Conservation (phyloP, 1,140 invertebrate species). For the Glossosoma conforme region DNA sequence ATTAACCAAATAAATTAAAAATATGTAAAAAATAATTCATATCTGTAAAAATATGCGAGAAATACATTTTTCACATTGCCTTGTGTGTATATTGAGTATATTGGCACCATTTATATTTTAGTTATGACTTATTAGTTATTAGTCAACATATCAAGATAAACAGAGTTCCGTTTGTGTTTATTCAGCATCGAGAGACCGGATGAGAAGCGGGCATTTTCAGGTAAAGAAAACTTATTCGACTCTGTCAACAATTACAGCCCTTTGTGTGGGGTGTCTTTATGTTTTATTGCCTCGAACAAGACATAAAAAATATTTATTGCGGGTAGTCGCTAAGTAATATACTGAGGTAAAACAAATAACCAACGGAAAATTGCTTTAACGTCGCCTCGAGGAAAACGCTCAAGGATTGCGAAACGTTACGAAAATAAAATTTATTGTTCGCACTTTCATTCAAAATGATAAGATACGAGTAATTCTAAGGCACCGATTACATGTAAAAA, state of each 20-base stretch:
- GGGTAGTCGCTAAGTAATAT: constrained; percentile 30
- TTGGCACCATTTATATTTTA: too few species aligned
- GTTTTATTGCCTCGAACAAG: constrained; percentile 31
- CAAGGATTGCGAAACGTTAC: too few species aligned
- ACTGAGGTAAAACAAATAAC: constrained; percentile 27
- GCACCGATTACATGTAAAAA: too few species aligned
- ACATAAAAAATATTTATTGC: constrained; percentile 33
- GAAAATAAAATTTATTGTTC: too few species aligned
- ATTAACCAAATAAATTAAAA: too few species aligned
- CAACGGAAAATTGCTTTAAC: constrained; percentile 9
- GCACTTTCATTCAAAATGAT: too few species aligned
- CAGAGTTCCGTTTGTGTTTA: constrained; percentile 8
- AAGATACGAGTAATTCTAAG: too few species aligned
- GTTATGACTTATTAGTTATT: too few species aligned
- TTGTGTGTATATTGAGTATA: too few species aligned
- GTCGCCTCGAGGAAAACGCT: constrained; percentile 9
- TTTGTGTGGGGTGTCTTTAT: constrained; percentile 28
- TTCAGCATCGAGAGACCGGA: constrained; percentile 3
- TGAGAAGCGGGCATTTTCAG: constrained; percentile 10
- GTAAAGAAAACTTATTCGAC: constrained; percentile 12
- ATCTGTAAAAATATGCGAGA: too few species aligned
- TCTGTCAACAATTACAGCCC: constrained; percentile 31
- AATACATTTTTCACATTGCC: too few species aligned
- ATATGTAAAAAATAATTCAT: too few species aligned
- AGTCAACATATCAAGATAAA: constrained; percentile 2